phyloP scores from a whole-genome alignment of 2,113 vertebrate species.

The Laticauda laticaudata region DNA sequence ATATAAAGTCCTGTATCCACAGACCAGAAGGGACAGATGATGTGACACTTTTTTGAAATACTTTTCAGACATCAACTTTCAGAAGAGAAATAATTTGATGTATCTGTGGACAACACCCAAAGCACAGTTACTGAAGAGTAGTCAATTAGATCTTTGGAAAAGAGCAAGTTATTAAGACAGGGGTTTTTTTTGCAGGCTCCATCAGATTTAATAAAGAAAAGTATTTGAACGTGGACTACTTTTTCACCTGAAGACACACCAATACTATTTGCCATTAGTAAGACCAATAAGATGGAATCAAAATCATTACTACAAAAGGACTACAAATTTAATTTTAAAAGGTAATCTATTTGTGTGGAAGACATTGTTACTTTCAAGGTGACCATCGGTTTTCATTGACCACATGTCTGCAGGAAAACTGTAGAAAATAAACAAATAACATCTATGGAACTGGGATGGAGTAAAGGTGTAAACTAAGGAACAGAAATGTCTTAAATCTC shows the following conservation, averaged over 20 bases:
- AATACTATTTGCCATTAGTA: neutral
- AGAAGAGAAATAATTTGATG: neutral
- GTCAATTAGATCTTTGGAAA: neutral
- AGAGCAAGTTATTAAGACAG: neutral
- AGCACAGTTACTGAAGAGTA: neutral
- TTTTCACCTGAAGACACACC: neutral
- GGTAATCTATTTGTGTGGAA: neutral
- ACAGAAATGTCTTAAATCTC: neutral
- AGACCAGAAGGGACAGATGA: neutral
- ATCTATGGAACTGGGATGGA: neutral
- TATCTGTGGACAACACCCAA: neutral
- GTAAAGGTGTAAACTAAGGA: neutral
- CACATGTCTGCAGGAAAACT: neutral
- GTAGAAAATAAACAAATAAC: neutral
- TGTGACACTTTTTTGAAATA: neutral
- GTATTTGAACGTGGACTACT: neutral
- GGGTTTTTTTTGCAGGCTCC: neutral
- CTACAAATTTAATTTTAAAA: neutral
- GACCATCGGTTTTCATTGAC: neutral
- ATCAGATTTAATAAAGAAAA: neutral
- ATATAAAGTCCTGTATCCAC: neutral
- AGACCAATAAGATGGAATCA: neutral
- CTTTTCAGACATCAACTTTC: neutral
- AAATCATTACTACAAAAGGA: neutral
- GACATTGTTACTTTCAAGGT: neutral